These are phyloP conservation scores for Drosophila suboccidentalis DNA, from an alignment of 2,888 invertebrate genomes.

Conservation along the genomic window DNA sequence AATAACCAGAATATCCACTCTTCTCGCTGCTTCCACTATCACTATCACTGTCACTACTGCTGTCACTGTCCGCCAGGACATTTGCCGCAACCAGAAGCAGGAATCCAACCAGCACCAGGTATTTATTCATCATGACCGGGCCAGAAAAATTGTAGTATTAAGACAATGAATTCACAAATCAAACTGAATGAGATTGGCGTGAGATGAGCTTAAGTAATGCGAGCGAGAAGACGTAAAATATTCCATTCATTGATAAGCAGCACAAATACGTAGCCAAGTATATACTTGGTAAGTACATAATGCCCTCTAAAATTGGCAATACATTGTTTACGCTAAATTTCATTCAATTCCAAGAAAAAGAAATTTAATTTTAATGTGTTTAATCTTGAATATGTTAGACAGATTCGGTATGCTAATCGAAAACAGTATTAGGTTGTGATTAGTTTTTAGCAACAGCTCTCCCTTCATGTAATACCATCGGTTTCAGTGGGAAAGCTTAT, in stretches of 20 bases:
- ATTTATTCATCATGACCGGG: conserved; percentile 30
- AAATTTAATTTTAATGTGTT: conserved; percentile 9
- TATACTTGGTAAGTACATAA: neutral
- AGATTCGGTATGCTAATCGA: neutral
- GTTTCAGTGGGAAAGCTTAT: conserved; percentile 82
- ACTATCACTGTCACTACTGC: conserved; percentile 53
- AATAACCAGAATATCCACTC: neutral
- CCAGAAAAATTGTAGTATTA: conserved; percentile 11
- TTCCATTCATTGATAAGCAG: conserved; percentile 50
- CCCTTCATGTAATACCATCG: conserved; percentile 16
- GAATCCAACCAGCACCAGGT: conserved; percentile 18
- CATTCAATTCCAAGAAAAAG: conserved; percentile 21
- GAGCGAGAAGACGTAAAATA: conserved; percentile 31
- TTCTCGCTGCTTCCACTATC: conserved; percentile 37
- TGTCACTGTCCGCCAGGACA: conserved; percentile 41
- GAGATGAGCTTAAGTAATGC: conserved; percentile 25
- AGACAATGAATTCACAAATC: conserved; percentile 22
- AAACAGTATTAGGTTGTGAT: conserved; percentile 1
- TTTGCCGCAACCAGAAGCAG: conserved; percentile 30
- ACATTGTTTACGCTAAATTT: conserved; percentile 9
- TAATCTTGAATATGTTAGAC: conserved; percentile 8
- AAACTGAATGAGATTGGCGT: conserved; percentile 40
- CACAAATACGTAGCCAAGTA: conserved; percentile 13
- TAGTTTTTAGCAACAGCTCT: neutral
- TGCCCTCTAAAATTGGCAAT: conserved; percentile 6